phyloP scores from a whole-genome alignment of 1,140 invertebrate species.

The Pseudoatta argentina region DNA sequence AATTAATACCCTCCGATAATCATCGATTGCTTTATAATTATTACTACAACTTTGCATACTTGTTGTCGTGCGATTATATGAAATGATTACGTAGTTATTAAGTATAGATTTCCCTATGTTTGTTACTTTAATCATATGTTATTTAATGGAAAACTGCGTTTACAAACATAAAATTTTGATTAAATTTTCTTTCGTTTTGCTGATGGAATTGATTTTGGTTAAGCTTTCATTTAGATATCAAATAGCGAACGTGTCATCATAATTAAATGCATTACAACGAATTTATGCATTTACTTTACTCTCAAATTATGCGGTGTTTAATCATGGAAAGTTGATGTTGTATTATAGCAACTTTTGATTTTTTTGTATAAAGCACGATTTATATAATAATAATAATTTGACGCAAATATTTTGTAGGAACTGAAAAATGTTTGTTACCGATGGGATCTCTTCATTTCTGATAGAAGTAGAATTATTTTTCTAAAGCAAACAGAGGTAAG shows the following conservation, averaged over 20 bases:
- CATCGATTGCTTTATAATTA: not conserved
- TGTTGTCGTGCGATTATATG: not conserved
- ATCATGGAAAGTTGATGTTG: slow-evolving; percentile 4
- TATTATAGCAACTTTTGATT: not conserved
- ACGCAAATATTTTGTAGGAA: not conserved
- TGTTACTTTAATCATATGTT: not conserved
- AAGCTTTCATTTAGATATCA: not conserved
- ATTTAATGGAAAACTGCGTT: not conserved
- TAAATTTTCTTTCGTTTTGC: slow-evolving; percentile 1
- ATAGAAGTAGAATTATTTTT: slow-evolving; percentile 27
- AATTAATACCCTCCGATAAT: slow-evolving; percentile 30
- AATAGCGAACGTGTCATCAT: not conserved
- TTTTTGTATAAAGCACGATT: not conserved
- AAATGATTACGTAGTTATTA: not conserved
- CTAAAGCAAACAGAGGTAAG: not conserved
- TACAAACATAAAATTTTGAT: slow-evolving; percentile 7
- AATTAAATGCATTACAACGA: not conserved
- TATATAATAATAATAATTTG: slow-evolving; percentile 5
- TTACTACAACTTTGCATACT: not conserved
- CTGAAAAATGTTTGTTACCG: slow-evolving; percentile 9
- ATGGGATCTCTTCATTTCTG: not conserved
- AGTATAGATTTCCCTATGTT: slow-evolving; percentile 7
- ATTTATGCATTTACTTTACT: not conserved
- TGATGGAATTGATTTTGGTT: slow-evolving; percentile 7
- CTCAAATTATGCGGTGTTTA: slow-evolving; percentile 4